These are phyloP conservation scores for Orthosia incerta DNA, from an alignment of 2,888 invertebrate species.

Conservation along the genomic window DNA sequence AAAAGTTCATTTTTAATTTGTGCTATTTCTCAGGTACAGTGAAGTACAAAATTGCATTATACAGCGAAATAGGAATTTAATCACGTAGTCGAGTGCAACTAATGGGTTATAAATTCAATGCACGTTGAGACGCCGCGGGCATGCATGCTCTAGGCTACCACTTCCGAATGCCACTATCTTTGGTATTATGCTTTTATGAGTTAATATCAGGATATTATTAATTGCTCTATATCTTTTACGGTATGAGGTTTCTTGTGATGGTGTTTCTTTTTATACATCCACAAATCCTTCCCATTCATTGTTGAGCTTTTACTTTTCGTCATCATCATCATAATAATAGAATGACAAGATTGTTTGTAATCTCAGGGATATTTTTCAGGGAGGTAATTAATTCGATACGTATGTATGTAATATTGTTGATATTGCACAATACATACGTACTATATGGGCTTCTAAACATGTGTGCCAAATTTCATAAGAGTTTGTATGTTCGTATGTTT, in stretches of 20 bases:
- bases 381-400: too few relatives aligned
- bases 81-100: constrained; percentile 63
- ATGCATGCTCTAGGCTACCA: constrained; percentile 33
- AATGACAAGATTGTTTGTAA: background rate
- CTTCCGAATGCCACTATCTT: constrained; percentile 39
- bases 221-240: background rate
- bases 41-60: constrained; percentile 56
- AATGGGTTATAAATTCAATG: constrained; percentile 71
- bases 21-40: constrained; percentile 25
- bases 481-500: too few relatives aligned
- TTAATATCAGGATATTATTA: constrained; percentile 2
- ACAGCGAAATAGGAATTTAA: constrained; percentile 68
- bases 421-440: too few relatives aligned
- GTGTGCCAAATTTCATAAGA: too few relatives aligned
- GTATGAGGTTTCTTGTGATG: background rate
- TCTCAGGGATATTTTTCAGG: too few relatives aligned
- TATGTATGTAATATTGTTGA: too few relatives aligned
- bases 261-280: background rate
- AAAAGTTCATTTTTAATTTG: constrained; percentile 9
- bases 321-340: too few relatives aligned
- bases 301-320: background rate
- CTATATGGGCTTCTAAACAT: too few relatives aligned
- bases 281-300: background rate
- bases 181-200: constrained; percentile 32
- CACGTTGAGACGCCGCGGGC: constrained; percentile 62